A percentile compares a stretch with the other conserved stretches of the same genome.
These are phyloP conservation scores for Hydrotaea cyrtoneurina DNA, from an alignment of 2,888 invertebrate species.

Conservation along the genomic window DNA sequence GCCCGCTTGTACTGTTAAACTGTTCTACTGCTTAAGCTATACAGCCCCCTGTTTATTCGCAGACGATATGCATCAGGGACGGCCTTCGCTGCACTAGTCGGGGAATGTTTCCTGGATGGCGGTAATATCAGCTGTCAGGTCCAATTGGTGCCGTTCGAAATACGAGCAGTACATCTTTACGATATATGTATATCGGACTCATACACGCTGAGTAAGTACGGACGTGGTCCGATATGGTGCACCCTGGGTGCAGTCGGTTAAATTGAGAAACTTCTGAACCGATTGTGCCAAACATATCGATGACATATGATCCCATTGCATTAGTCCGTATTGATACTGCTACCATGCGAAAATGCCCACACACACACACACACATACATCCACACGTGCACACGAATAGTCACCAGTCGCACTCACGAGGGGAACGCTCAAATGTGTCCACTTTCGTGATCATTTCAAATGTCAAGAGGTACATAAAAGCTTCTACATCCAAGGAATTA, in stretches of 20 bases:
- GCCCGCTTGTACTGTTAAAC: too few species aligned
- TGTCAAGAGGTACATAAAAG: slow-evolving; percentile 70
- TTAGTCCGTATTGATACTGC: background rate
- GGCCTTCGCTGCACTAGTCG: too few species aligned
- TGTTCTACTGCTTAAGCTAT: too few species aligned
- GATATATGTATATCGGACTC: too few species aligned
- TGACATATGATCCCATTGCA: slow-evolving; percentile 2
- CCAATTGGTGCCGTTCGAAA: too few species aligned
- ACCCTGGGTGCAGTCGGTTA: background rate
- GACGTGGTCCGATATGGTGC: too few species aligned
- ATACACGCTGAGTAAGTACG: too few species aligned
- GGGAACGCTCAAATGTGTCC: slow-evolving; percentile 47
- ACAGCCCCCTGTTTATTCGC: too few species aligned
- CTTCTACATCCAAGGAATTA: slow-evolving; percentile 69
- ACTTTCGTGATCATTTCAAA: slow-evolving; percentile 69
- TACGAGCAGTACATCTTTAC: too few species aligned
- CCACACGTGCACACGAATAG: background rate
- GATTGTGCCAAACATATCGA: background rate
- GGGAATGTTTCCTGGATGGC: too few species aligned
- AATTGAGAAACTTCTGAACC: background rate
- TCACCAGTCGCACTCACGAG: background rate
- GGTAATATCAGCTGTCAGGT: too few species aligned
- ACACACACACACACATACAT: background rate
- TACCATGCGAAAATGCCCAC: background rate
- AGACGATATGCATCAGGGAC: too few species aligned